phyloP scores from a whole-genome alignment of 2,888 invertebrate species.

The Liposcelis brunnea region DNA sequence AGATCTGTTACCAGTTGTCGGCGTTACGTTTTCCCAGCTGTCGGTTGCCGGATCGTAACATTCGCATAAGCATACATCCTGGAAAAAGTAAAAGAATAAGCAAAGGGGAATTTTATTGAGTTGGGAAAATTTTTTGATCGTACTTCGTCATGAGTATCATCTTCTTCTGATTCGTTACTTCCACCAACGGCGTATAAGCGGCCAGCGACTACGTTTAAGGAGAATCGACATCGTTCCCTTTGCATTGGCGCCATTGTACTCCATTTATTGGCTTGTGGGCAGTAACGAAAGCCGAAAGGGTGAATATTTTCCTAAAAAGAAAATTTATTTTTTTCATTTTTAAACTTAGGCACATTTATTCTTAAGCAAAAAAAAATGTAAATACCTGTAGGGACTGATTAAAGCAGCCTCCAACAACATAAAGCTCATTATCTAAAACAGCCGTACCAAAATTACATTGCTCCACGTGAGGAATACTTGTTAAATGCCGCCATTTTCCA shows the following conservation, averaged over 20 bases:
- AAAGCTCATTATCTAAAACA: slow-evolving; percentile 47
- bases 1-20: slow-evolving; percentile 36
- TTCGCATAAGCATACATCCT: slow-evolving; percentile 27
- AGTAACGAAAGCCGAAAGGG: slow-evolving; percentile 50
- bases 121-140: too few species aligned
- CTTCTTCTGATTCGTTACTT: slow-evolving; percentile 36
- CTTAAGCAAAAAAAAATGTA: background rate
- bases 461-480: slow-evolving; percentile 52
- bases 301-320: slow-evolving; percentile 42
- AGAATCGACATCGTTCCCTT: slow-evolving; percentile 45
- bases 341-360: background rate
- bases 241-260: slow-evolving; percentile 47
- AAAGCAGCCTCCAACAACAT: slow-evolving; percentile 53
- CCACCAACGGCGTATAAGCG: slow-evolving; percentile 46
- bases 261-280: slow-evolving; percentile 44
- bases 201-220: slow-evolving; percentile 37
- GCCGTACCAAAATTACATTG: slow-evolving; percentile 56
- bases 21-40: slow-evolving; percentile 38
- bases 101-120: too few species aligned
- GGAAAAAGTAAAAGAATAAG: background rate
- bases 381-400: slow-evolving; percentile 40
- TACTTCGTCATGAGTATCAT: slow-evolving; percentile 26
- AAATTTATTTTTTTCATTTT: slow-evolving; percentile 5
- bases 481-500: slow-evolving; percentile 43
- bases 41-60: slow-evolving; percentile 39